Conservation (phyloP, 2,797 vertebrate genomes). For the Myiothlypis chrysogaster region DNA sequence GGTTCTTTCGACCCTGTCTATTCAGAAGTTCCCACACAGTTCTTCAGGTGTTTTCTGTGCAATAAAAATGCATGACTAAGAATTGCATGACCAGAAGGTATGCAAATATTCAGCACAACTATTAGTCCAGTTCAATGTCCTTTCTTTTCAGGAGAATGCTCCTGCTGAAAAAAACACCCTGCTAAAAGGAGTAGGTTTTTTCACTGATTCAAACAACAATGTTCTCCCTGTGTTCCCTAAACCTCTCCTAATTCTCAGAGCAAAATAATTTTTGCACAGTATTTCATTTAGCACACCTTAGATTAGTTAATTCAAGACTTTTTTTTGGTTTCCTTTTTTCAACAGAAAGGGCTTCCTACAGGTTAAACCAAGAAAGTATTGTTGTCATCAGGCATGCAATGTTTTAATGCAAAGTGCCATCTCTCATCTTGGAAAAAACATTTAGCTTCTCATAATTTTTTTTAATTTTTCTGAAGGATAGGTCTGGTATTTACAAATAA, state of each 20-base stretch:
- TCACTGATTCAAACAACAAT: neutral
- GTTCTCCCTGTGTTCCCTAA: neutral
- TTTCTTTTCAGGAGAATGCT: neutral
- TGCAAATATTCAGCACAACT: neutral
- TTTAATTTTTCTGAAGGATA: neutral
- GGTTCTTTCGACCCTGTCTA: accelerated
- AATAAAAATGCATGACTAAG: neutral
- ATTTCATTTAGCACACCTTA: neutral
- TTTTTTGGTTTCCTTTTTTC: neutral
- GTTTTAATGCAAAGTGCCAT: neutral
- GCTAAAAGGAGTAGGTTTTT: neutral
- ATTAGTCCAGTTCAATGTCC: neutral
- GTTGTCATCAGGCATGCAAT: neutral
- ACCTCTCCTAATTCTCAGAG: neutral
- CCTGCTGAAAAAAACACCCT: neutral
- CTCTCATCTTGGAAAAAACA: neutral
- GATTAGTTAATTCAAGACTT: neutral
- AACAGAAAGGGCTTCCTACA: neutral
- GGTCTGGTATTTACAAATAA: neutral
- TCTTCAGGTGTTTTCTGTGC: neutral
- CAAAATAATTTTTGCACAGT: neutral
- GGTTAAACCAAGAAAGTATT: neutral
- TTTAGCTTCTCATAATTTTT: neutral
- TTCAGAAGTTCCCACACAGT: neutral
- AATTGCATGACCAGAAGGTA: neutral